Conservation (phyloP, 2,888 invertebrate genomes). For the Melieria omissa region DNA sequence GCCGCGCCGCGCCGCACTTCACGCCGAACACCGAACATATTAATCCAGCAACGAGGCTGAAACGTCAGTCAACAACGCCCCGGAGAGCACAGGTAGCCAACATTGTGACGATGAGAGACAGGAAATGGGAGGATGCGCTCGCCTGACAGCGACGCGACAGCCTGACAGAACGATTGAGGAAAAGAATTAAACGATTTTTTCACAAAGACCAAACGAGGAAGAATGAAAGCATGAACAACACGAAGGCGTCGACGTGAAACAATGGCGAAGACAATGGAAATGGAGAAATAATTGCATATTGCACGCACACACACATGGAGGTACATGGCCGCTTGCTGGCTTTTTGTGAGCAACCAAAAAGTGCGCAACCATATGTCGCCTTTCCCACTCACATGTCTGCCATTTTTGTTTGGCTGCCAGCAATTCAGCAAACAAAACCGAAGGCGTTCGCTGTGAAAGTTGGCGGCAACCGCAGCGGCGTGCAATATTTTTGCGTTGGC, state of each 20-base stretch:
- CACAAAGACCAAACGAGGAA: too few relatives aligned
- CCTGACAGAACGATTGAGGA: constrained; percentile 1
- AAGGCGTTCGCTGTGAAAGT: too few relatives aligned
- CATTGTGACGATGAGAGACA: neutral
- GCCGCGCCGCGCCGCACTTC: too few relatives aligned
- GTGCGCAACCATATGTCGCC: too few relatives aligned
- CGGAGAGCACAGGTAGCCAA: neutral
- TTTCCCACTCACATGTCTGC: too few relatives aligned
- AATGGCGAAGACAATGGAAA: constrained; percentile 23
- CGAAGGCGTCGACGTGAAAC: constrained; percentile 2
- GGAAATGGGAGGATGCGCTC: neutral
- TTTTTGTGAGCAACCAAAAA: neutral
- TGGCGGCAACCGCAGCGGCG: too few relatives aligned
- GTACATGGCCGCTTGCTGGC: neutral
- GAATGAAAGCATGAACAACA: too few relatives aligned
- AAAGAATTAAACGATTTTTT: too few relatives aligned
- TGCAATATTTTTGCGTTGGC: too few relatives aligned
- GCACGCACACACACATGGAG: neutral
- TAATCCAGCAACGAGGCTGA: constrained; percentile 19
- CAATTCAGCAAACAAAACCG: too few relatives aligned
- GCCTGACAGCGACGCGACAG: neutral
- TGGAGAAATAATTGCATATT: neutral
- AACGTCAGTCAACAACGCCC: constrained; percentile 21
- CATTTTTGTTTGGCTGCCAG: too few relatives aligned
- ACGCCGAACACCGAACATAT: neutral